Conservation (phyloP, 2,797 vertebrate species). For the Limosa lapponica region DNA sequence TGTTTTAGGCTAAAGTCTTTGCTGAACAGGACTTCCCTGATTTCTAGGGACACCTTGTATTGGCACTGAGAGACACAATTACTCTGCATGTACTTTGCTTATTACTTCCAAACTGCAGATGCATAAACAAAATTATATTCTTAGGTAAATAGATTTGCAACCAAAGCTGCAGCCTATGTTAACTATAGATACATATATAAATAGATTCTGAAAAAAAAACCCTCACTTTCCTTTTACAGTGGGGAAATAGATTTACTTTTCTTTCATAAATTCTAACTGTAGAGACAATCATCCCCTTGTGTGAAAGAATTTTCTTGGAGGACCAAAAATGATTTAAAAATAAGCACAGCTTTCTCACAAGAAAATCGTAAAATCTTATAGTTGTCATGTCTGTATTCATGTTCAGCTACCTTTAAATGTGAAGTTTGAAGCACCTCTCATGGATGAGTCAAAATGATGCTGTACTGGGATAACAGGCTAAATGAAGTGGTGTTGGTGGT, state of each 20-base stretch:
- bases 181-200: neutral
- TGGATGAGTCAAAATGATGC: neutral
- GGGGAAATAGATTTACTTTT: neutral
- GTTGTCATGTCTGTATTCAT: neutral
- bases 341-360: neutral
- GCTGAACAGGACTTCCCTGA: neutral
- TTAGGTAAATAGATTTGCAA: neutral
- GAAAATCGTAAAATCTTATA: neutral
- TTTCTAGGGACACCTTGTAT: neutral
- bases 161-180: neutral
- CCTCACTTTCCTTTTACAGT: neutral
- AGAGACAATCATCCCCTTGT: neutral
- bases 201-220: neutral
- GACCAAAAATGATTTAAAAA: neutral
- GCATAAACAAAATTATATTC: neutral
- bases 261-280: neutral
- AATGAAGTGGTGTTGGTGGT: neutral
- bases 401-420: neutral
- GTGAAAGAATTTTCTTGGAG: neutral
- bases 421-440: neutral
- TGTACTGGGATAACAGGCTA: neutral
- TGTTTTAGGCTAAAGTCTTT: neutral
- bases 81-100: neutral
- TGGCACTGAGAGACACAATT: neutral
- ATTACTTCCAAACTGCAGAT: neutral